Conservation (phyloP, 2,888 invertebrate species). For the Fragum sueziense region DNA sequence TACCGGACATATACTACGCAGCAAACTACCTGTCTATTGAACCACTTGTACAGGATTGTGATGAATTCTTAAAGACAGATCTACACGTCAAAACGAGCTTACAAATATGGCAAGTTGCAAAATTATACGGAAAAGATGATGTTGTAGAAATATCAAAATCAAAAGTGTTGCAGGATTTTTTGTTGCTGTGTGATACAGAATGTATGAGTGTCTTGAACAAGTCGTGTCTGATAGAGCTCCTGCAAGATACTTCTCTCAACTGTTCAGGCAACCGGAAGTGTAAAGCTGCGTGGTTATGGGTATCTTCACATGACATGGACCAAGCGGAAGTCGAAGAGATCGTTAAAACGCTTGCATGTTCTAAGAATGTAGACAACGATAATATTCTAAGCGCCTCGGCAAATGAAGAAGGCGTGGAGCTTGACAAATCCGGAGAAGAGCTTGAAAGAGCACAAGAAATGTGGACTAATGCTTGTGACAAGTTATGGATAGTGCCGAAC, state of each 20-base stretch:
- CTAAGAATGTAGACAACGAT: constrained; percentile 40
- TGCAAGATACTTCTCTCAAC: constrained; percentile 42
- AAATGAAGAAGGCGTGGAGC: constrained; percentile 13
- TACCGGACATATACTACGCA: constrained; percentile 27
- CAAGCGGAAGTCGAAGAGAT: constrained; percentile 6
- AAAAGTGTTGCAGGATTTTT: constrained; percentile 41
- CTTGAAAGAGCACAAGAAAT: constrained; percentile 4
- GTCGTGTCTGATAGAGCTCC: constrained; percentile 18
- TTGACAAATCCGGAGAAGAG: not conserved
- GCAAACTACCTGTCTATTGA: constrained; percentile 44
- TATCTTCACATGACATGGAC: constrained; percentile 19
- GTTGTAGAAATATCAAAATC: constrained; percentile 46
- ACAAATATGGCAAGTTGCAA: constrained; percentile 50
- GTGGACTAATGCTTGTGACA: constrained; percentile 24
- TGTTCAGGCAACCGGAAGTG: constrained; percentile 41
- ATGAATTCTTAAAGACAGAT: constrained; percentile 34
- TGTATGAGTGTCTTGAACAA: constrained; percentile 18
- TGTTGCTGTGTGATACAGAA: constrained; percentile 30
- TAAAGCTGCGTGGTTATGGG: constrained; percentile 48
- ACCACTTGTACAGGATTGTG: constrained; percentile 38
- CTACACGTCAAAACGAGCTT: constrained; percentile 26
- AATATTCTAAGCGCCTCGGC: constrained; percentile 24
- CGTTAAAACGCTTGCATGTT: constrained; percentile 15
- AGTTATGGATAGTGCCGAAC: constrained; percentile 30
- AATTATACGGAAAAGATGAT: constrained; percentile 23